Base-by-base conservation (phyloP, 1,140 invertebrate genomes). In the Drosophila kikkawai region DNA sequence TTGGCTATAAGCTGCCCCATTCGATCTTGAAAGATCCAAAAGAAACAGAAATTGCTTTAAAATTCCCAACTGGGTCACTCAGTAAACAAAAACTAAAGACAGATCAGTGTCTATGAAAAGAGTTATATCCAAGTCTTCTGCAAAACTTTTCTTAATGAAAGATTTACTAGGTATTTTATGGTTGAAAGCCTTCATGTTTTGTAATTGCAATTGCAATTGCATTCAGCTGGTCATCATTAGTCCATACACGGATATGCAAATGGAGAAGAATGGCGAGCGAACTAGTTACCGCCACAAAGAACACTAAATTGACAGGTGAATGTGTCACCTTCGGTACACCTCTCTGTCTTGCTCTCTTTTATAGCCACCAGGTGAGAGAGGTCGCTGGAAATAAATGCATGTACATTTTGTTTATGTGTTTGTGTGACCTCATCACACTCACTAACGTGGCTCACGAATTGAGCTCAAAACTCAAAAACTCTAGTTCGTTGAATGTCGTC, bases 401-500 rank as follows among this genome's bases (percentile, higher is more conserved):
- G 36, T 53, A 17, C 29, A 26, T 44, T 4, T 22, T 55, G 51
- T 12, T 26, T n/a, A 56, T 70, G 48, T 58, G 22, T 51, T 60
- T 47, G 63, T 51, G 48, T 70, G 80, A 88, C 85, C 82, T 87
- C 85, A 88, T 67, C 83, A 82, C 76, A 65, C 63, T 50, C 42
- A 57, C 22, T 13, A 26, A 19, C 22, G 57, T 29, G 15, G 48
- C 36, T 34, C 47, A n/a, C 22, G 26, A 36, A 44, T 70, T 36
- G 34, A 70, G 48, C 55, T 34, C n/a, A 37, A 60, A 71, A 73
- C 70, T 73, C 44, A 22, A 22, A 64, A 73, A 73, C 70, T 73
- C 37, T 50, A 71, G 34, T 73, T 71, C 41, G 59, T 80, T 71
- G 80, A 87, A 84, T 87, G 80, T 88, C 80, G 84, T 88, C 80